These are phyloP conservation scores for Parazoanthus atlanticus DNA, from an alignment of 92 coral and sea anemone species.

Conservation along the genomic window DNA sequence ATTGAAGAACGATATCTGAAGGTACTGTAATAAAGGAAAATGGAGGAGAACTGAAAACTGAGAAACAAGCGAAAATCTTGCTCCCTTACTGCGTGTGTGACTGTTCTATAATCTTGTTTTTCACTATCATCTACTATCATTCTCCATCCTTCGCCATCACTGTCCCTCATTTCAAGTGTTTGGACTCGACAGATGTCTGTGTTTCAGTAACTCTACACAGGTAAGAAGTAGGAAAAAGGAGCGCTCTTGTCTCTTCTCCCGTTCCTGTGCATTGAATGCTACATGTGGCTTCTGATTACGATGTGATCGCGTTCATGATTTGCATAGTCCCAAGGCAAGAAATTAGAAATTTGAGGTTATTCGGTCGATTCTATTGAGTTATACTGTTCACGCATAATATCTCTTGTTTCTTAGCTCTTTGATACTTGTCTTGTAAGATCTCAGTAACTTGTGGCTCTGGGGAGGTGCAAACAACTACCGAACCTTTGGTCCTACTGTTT, in stretches of 20 bases:
- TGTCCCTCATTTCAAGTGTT: background rate
- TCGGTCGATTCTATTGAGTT: background rate
- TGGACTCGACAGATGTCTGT: background rate
- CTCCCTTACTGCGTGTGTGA: background rate
- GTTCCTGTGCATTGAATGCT: background rate
- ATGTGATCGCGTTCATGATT: background rate
- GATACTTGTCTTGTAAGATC: background rate
- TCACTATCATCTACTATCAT: background rate
- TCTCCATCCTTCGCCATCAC: background rate
- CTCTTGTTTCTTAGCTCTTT: background rate
- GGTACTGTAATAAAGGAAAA: background rate
- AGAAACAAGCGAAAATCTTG: background rate
- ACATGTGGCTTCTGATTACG: background rate
- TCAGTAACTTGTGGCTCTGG: background rate
- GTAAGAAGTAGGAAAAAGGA: background rate
- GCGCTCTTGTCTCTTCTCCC: background rate
- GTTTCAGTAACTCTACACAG: background rate
- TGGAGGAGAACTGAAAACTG: background rate
- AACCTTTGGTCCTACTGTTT: background rate
- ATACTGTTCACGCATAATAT: background rate
- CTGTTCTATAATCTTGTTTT: background rate
- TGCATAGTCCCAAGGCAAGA: conserved; percentile 2
- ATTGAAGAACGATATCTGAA: background rate
- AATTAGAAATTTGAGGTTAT: background rate
- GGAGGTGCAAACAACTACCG: background rate